phyloP scores from a whole-genome alignment of 2,888 invertebrate genomes.

The Drosophila picticornis region DNA sequence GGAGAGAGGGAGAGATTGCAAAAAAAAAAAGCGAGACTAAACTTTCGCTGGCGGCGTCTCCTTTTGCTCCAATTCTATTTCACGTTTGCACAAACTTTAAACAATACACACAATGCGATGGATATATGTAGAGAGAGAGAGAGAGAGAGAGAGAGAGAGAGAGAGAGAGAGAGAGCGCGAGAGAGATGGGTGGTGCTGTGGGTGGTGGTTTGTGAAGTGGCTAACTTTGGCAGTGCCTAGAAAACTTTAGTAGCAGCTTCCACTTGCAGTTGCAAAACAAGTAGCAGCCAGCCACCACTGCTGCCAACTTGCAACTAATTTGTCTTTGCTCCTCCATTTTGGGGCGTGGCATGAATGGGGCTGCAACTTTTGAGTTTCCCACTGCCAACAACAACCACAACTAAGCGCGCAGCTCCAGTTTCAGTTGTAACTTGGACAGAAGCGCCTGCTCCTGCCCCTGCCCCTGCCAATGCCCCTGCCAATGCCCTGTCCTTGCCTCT shows the following conservation, averaged over 20 bases:
- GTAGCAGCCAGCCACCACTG: background rate
- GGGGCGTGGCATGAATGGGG: constrained; percentile 30
- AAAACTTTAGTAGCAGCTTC: constrained; percentile 49
- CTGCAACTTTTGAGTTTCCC: constrained; percentile 32
- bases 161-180: background rate
- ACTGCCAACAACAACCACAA: constrained; percentile 8
- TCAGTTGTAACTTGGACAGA: constrained; percentile 29
- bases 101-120: constrained; percentile 66
- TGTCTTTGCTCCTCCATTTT: constrained; percentile 57
- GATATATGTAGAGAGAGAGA: background rate
- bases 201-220: background rate
- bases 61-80: constrained; percentile 70
- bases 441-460: background rate
- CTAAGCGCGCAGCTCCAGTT: constrained; percentile 15
- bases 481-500: too few species aligned
- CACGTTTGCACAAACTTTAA: constrained; percentile 77
- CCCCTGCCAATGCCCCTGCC: too few species aligned
- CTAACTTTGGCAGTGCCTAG: constrained; percentile 55
- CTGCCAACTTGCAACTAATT: constrained; percentile 73
- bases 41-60: constrained; percentile 41
- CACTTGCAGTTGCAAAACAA: constrained; percentile 50
- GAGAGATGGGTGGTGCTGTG: background rate
- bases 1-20: background rate
- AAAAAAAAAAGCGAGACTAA: constrained; percentile 14
- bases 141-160: background rate